These are phyloP conservation scores for Phocides pigmalion DNA, from an alignment of 1,140 invertebrate genomes.

Conservation along the genomic window DNA sequence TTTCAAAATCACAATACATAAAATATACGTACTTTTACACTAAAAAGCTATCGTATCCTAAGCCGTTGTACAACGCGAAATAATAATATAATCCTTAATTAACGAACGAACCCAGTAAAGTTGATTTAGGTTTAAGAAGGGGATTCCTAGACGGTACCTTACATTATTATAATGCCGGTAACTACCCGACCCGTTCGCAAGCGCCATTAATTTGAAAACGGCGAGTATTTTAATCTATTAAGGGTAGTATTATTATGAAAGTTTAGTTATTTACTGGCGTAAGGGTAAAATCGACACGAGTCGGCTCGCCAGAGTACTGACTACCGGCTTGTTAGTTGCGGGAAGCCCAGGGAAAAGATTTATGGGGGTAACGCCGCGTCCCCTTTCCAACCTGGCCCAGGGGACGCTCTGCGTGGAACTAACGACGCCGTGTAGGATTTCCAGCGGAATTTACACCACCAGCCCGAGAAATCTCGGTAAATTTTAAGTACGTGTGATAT, in stretches of 20 bases:
- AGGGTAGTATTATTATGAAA: slow-evolving; percentile 70
- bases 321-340: slow-evolving; percentile 74
- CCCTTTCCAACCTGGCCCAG: slow-evolving; percentile 62
- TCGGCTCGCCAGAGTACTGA: slow-evolving; percentile 37
- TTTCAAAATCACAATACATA: background rate
- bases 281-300: slow-evolving; percentile 56
- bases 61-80: background rate
- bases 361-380: slow-evolving; percentile 72
- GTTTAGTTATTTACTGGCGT: slow-evolving; percentile 71
- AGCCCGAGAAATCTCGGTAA: slow-evolving; percentile 27
- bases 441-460: slow-evolving; percentile 72
- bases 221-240: slow-evolving; percentile 68
- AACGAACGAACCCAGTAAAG: slow-evolving; percentile 33
- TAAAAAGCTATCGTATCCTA: background rate
- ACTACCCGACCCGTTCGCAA: slow-evolving; percentile 46
- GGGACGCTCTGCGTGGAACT: slow-evolving; percentile 67
- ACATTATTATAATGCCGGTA: slow-evolving; percentile 62
- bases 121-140: slow-evolving; percentile 20
- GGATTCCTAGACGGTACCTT: slow-evolving; percentile 48
- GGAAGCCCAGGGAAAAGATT: slow-evolving; percentile 74
- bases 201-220: slow-evolving; percentile 63
- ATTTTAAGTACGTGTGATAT: slow-evolving; percentile 16
- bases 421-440: slow-evolving; percentile 77
- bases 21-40: background rate
- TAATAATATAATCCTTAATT: slow-evolving; percentile 27